Evolutionary conservation across 2,888 invertebrate species (phyloP).

Genomic region (Branchipolynoe longqiensis): DNA sequence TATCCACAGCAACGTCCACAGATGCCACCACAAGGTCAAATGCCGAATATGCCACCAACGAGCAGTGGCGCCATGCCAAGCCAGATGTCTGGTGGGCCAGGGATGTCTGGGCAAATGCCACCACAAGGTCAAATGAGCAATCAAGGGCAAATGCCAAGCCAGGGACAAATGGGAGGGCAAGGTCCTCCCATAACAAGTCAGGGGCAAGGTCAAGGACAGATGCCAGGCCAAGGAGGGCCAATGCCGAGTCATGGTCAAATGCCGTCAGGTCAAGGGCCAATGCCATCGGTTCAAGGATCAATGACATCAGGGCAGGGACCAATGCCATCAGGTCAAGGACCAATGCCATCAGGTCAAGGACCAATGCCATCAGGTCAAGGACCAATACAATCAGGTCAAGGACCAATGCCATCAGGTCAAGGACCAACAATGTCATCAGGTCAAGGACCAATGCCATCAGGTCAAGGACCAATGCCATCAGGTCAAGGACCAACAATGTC

Average conservation of each 20-base stretch:
- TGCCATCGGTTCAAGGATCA: too few species aligned
- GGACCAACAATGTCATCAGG: too few species aligned
- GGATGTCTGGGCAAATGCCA: background rate
- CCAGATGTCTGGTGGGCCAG: background rate
- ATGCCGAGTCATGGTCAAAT: conserved; percentile 11
- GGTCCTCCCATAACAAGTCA: background rate
- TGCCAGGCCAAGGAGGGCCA: conserved; percentile 12
- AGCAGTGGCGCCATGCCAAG: conserved; percentile 18
- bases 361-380: conserved; percentile 18
- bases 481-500: too few species aligned
- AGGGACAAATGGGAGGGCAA: background rate
- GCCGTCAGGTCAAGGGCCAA: background rate
- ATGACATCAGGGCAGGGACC: too few species aligned
- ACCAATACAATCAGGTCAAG: too few species aligned
- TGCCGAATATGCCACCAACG: conserved; percentile 41
- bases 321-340: conserved; percentile 8
- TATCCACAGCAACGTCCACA: conserved; percentile 13
- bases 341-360: conserved; percentile 48
- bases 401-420: too few species aligned
- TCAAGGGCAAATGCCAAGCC: conserved; percentile 29
- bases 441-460: too few species aligned
- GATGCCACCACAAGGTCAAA: conserved; percentile 33
- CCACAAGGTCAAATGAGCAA: conserved; percentile 18
- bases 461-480: too few species aligned
- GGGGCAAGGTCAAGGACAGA: background rate